phyloP scores from a whole-genome alignment of 2,113 vertebrate genomes.

The Paramormyrops kingsleyae region DNA sequence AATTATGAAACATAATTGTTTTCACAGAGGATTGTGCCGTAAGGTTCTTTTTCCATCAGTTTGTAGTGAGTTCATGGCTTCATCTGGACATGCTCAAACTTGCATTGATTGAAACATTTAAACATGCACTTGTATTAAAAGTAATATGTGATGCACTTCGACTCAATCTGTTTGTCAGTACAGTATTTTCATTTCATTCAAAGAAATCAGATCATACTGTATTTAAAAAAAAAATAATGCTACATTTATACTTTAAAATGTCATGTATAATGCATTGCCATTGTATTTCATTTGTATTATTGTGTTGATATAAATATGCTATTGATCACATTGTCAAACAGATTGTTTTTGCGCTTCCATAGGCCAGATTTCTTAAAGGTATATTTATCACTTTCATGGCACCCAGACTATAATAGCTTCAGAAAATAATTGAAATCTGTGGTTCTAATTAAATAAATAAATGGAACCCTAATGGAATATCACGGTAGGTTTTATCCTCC shows the following conservation, averaged over 20 bases:
- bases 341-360: neutral
- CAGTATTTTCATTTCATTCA: neutral
- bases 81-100: neutral
- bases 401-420: neutral
- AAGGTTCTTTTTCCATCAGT: neutral
- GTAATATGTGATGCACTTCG: neutral
- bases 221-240: neutral
- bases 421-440: neutral
- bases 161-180: neutral
- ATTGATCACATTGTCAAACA: neutral
- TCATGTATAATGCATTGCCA: neutral
- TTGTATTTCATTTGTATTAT: neutral
- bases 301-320: neutral
- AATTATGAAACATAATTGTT: no score
- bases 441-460: slow-evolving; percentile 9
- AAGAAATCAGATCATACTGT: neutral
- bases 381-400: slow-evolving; percentile 8
- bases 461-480: neutral
- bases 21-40: no score
- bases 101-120: neutral
- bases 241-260: neutral
- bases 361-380: neutral
- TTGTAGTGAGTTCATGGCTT: neutral
- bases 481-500: neutral
- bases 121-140: neutral